A percentile compares a stretch with the other conserved stretches of the same genome.
Evolutionary conservation across 2,888 invertebrate species (phyloP).

Genomic region (Azorinus chamasolen): DNA sequence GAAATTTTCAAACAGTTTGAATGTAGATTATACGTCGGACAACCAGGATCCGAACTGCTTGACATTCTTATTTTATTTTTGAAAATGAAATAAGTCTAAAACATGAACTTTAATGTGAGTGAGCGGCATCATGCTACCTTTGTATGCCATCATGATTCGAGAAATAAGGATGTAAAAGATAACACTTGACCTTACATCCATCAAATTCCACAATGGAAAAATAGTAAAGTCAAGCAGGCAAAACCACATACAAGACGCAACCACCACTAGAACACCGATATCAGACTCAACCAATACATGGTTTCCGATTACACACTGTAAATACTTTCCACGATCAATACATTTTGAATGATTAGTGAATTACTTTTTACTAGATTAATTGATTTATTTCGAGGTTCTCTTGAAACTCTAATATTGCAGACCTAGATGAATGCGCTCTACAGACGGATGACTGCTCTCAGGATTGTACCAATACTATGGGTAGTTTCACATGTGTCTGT

Average conservation of each 20-base stretch:
- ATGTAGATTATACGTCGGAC: no score
- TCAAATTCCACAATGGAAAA: no score
- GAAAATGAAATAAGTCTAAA: no score
- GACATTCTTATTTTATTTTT: no score
- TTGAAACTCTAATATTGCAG: constrained; percentile 5
- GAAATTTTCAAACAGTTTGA: no score
- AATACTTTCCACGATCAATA: background rate
- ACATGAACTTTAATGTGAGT: background rate
- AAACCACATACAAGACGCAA: no score
- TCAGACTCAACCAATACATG: no score
- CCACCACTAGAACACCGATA: no score
- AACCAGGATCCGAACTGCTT: no score
- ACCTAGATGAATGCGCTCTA: constrained; percentile 23
- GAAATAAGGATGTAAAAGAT: background rate
- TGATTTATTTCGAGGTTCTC: background rate
- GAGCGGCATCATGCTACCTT: background rate
- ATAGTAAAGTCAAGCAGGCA: no score
- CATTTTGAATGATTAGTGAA: constrained; percentile 63
- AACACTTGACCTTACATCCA: no score
- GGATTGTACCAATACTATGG: constrained; percentile 19
- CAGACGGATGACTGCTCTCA: constrained; percentile 25
- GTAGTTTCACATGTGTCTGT: constrained; percentile 35
- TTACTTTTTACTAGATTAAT: background rate
- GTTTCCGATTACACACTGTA: no score
- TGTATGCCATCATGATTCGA: background rate